phyloP scores from a whole-genome alignment of 2,888 invertebrate genomes.

The Unio delphinus region DNA sequence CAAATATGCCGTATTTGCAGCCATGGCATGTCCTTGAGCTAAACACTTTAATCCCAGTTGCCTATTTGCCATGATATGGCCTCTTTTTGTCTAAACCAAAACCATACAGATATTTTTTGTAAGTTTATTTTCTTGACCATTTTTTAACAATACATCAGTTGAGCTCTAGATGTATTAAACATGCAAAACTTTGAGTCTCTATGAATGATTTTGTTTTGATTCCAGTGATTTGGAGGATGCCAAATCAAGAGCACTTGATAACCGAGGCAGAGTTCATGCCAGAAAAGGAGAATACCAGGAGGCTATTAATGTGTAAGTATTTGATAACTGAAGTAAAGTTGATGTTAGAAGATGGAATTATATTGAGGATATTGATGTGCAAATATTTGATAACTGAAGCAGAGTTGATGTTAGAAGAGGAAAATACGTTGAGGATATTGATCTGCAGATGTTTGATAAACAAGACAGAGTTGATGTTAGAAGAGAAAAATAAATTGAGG shows the following conservation, averaged over 20 bases:
- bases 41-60: too few relatives aligned
- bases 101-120: background rate
- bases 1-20: too few relatives aligned
- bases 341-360: slow-evolving; percentile 69
- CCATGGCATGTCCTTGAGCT: too few relatives aligned
- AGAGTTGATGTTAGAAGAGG: slow-evolving; percentile 69
- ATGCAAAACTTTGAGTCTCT: too few relatives aligned
- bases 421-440: slow-evolving; percentile 68
- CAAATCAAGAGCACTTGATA: slow-evolving; percentile 69
- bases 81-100: background rate
- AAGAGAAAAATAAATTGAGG: slow-evolving; percentile 67
- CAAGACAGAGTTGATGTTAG: slow-evolving; percentile 69
- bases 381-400: slow-evolving; percentile 69
- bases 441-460: slow-evolving; percentile 69
- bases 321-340: slow-evolving; percentile 69
- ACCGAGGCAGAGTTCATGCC: slow-evolving; percentile 69
- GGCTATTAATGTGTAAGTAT: slow-evolving; percentile 70
- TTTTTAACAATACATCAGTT: background rate
- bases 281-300: slow-evolving; percentile 67
- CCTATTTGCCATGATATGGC: background rate
- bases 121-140: background rate
- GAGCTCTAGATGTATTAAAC: background rate
- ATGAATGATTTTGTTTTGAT: slow-evolving; percentile 2
- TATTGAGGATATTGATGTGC: slow-evolving; percentile 70
- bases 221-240: slow-evolving; percentile 64